Evolutionary conservation across 53 echinoderm and acorn worm species (phyloP).

Genomic region (Crossaster papposus): DNA sequence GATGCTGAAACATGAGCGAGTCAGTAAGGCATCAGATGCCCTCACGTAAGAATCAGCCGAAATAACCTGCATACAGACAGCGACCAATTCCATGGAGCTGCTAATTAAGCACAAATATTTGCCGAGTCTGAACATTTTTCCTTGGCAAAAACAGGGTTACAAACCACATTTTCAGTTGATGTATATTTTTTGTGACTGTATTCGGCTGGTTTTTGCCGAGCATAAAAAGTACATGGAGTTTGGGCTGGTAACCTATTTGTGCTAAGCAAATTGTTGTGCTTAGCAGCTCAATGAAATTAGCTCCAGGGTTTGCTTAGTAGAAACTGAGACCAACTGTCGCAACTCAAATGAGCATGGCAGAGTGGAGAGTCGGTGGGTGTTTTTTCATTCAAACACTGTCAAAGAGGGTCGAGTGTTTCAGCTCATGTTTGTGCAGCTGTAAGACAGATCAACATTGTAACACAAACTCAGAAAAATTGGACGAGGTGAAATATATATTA

Average conservation of each 20-base stretch:
- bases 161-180: too few species aligned
- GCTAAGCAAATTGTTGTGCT: too few species aligned
- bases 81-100: too few species aligned
- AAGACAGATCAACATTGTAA: neutral
- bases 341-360: neutral
- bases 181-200: too few species aligned
- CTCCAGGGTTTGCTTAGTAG: neutral
- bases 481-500: neutral
- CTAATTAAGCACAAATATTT: too few species aligned
- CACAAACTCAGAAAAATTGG: neutral
- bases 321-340: constrained; percentile 15
- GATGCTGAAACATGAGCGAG: constrained; percentile 30
- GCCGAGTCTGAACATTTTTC: too few species aligned
- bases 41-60: neutral
- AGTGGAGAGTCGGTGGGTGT: neutral
- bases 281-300: too few species aligned
- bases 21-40: neutral
- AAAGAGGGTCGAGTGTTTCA: neutral
- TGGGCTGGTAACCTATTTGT: too few species aligned
- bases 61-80: neutral
- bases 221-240: too few species aligned
- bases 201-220: too few species aligned
- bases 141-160: too few species aligned
- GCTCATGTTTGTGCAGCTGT: neutral
- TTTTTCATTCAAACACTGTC: neutral